phyloP scores from a whole-genome alignment of 2,888 invertebrate species.

The Bhutanitis thaidina region DNA sequence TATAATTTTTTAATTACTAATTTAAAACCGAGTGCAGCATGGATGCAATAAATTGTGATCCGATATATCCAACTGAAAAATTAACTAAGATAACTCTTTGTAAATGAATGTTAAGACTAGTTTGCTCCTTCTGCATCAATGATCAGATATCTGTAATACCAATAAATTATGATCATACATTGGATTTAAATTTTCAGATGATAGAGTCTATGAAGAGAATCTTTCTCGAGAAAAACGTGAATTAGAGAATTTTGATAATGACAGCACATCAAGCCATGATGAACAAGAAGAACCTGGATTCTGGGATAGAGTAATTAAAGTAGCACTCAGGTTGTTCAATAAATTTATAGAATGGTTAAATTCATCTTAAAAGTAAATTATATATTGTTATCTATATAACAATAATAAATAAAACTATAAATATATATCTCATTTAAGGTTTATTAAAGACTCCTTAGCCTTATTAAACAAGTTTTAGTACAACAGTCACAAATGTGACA shows the following conservation, averaged over 20 bases:
- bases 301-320: slow-evolving; percentile 68
- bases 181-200: slow-evolving; percentile 2
- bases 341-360: slow-evolving; percentile 72
- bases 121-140: too few species aligned
- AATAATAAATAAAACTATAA: too few species aligned
- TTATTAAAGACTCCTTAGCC: not conserved
- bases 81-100: too few species aligned
- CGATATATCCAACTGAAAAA: too few species aligned
- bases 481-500: too few species aligned
- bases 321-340: slow-evolving; percentile 64
- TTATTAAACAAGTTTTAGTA: too few species aligned
- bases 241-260: slow-evolving; percentile 57
- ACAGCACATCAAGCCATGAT: slow-evolving; percentile 47
- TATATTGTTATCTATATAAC: not conserved
- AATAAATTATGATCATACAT: too few species aligned
- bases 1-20: too few species aligned
- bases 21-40: too few species aligned
- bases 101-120: too few species aligned
- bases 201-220: slow-evolving; percentile 6
- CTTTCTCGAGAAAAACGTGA: slow-evolving; percentile 47
- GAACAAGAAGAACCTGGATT: slow-evolving; percentile 65
- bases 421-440: not conserved
- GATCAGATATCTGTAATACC: too few species aligned
- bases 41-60: too few species aligned
- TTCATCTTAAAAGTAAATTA: slow-evolving; percentile 30